Percentiles rank a stretch among this genome's conserved stretches.
These are phyloP conservation scores for Nesoenas mayeri DNA, from an alignment of 2,113 vertebrate species.

Conservation along the genomic window DNA sequence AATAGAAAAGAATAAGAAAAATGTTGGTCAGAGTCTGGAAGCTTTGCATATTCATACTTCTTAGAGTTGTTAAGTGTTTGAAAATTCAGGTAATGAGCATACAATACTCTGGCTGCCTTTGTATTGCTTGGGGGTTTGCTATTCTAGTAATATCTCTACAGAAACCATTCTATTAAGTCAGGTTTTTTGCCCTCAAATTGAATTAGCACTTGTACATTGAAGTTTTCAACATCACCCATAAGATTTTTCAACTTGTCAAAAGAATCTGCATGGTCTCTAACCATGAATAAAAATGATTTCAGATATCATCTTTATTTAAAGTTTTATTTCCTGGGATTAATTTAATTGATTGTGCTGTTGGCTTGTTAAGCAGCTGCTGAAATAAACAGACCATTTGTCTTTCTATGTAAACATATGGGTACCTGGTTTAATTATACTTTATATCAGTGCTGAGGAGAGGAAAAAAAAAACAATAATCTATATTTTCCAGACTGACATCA, in stretches of 20 bases:
- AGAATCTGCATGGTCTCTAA: constrained; percentile 71
- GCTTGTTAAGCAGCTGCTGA: constrained; percentile 54
- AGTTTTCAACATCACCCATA: constrained; percentile 77
- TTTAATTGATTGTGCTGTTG: constrained; percentile 70
- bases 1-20: neutral
- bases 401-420: constrained; percentile 17
- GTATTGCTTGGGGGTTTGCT: constrained; percentile 71
- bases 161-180: constrained; percentile 61
- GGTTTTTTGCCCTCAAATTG: constrained; percentile 32
- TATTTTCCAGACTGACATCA: neutral
- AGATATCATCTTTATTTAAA: constrained; percentile 70
- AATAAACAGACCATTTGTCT: constrained; percentile 55
- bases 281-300: constrained; percentile 80
- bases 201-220: constrained; percentile 71
- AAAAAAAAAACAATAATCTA: neutral
- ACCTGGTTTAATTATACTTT: constrained; percentile 1
- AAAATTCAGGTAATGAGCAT: constrained; percentile 69
- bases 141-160: constrained; percentile 52
- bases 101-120: constrained; percentile 65
- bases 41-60: constrained; percentile 73
- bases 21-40: constrained; percentile 28
- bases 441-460: neutral
- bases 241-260: constrained; percentile 78
- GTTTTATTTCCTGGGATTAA: constrained; percentile 76
- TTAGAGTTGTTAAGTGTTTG: constrained; percentile 61